phyloP scores from a whole-genome alignment of 2,797 vertebrate genomes.

The Tapirus indicus region DNA sequence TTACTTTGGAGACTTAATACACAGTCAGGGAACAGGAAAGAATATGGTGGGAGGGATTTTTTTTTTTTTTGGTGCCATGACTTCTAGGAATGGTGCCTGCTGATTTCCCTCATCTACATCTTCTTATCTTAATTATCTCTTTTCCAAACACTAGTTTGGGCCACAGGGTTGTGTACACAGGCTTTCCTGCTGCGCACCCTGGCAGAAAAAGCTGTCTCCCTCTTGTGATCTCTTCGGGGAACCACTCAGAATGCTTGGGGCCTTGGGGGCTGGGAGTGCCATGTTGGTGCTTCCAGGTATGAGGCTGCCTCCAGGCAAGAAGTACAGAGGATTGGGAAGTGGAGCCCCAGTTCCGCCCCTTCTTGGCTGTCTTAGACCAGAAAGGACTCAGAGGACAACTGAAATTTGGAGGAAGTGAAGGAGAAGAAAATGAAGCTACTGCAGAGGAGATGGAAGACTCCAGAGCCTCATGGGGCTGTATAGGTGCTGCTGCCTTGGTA shows the following conservation, averaged over 20 bases:
- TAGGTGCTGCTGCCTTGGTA: not conserved
- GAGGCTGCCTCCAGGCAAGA: not conserved
- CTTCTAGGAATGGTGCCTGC: not conserved
- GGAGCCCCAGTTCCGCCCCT: not conserved
- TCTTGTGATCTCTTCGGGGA: slow-evolving; percentile 45
- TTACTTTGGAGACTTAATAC: not conserved
- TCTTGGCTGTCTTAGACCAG: not conserved
- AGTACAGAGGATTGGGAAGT: not conserved
- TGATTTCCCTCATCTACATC: not conserved
- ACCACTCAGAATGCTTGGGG: not conserved
- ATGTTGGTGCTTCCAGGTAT: not conserved
- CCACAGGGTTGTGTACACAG: not conserved
- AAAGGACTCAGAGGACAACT: not conserved
- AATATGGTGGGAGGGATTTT: not conserved
- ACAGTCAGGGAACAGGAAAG: not conserved
- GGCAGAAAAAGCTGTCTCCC: slow-evolving; percentile 38
- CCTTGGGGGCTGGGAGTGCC: not conserved
- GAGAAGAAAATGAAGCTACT: not conserved
- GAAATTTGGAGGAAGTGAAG: not conserved
- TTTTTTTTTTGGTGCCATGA: too few relatives aligned
- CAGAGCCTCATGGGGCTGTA: not conserved
- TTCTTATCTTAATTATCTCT: not conserved
- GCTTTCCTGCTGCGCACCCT: not conserved
- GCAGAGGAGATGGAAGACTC: not conserved
- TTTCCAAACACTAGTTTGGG: not conserved